A percentile compares a stretch with the other conserved stretches of the same genome.
These are phyloP conservation scores for Noctua janthina DNA, from an alignment of 2,888 invertebrate species.

Conservation along the genomic window DNA sequence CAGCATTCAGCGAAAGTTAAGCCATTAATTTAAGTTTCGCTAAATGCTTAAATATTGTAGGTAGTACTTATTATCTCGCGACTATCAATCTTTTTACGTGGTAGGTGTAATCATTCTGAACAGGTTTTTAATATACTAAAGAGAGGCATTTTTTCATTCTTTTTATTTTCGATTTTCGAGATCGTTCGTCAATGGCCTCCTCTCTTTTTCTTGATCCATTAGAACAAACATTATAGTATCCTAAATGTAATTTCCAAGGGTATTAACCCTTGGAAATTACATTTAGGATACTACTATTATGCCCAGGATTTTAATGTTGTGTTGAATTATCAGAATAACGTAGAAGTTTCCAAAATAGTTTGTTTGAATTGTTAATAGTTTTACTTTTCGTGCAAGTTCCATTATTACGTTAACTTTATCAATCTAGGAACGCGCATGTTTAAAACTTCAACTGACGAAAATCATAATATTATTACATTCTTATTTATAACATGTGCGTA, in stretches of 20 bases:
- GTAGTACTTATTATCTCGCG: neutral
- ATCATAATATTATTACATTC: slow-evolving; percentile 62
- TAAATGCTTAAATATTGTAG: neutral
- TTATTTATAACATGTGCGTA: slow-evolving; percentile 33
- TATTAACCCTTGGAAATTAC: too few species aligned
- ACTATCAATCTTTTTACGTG: neutral
- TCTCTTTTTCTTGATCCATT: neutral
- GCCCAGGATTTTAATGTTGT: neutral
- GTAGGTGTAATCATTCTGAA: neutral
- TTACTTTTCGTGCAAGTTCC: neutral
- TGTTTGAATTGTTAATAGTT: neutral
- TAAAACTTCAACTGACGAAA: slow-evolving; percentile 59
- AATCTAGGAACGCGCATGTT: slow-evolving; percentile 37
- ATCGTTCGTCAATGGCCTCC: neutral
- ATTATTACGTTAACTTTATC: slow-evolving; percentile 32
- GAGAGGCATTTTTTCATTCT: neutral
- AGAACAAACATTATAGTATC: neutral
- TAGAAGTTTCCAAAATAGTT: neutral
- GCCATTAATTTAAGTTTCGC: neutral
- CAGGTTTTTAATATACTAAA: neutral
- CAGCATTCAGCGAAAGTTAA: neutral
- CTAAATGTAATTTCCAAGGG: neutral
- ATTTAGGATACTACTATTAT: too few species aligned
- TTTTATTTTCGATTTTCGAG: neutral
- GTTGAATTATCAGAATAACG: neutral